These are phyloP conservation scores for Schrankia costaestrigalis DNA, from an alignment of 2,888 invertebrate genomes.

Conservation along the genomic window DNA sequence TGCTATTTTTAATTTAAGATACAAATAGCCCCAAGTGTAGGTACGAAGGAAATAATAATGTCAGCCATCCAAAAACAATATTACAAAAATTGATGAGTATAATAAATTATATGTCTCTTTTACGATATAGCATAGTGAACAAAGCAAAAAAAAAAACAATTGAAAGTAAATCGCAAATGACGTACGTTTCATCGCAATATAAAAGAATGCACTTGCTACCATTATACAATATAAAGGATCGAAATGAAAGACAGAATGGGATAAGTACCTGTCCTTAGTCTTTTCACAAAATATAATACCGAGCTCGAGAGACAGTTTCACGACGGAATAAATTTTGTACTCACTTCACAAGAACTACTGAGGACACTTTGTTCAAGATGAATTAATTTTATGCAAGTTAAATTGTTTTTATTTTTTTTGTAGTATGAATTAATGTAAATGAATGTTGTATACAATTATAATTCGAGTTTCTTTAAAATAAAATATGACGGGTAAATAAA, in stretches of 20 bases:
- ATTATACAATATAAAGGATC: conserved; percentile 3
- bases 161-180: conserved; percentile 7
- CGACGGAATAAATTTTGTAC: conserved; percentile 41
- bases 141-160: conserved; percentile 1
- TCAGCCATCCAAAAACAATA: no score
- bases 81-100: no score
- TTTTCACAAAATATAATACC: conserved; percentile 38
- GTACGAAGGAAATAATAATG: no score
- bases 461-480: no score
- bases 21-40: no score
- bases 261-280: conserved; percentile 6
- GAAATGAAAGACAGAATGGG: conserved; percentile 6
- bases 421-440: no score
- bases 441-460: no score
- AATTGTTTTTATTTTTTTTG: no score
- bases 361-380: conserved; percentile 23
- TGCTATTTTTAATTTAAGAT: no score
- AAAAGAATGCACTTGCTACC: conserved; percentile 1
- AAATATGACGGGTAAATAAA: no score
- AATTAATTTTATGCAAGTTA: conserved; percentile 27
- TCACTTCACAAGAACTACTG: conserved; percentile 21
- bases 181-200: conserved; percentile 1
- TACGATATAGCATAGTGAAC: no score
- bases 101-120: no score
- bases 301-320: conserved; percentile 33